phyloP scores from a whole-genome alignment of 2,797 vertebrate genomes.

The Bufotes viridis region DNA sequence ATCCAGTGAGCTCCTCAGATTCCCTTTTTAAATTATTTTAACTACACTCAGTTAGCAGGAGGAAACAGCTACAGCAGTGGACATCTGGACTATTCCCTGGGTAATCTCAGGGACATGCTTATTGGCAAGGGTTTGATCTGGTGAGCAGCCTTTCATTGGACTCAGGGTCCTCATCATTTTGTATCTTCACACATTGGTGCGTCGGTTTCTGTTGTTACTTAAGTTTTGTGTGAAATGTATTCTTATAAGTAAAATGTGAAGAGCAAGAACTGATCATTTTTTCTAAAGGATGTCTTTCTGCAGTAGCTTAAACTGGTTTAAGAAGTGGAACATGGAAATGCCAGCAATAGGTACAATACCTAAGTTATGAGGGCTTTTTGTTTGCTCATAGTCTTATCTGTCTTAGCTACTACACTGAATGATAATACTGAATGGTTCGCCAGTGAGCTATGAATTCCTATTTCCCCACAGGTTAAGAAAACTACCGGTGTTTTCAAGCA shows the following conservation, averaged over 20 bases:
- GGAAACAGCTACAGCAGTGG: too few relatives aligned
- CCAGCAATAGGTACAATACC: slow-evolving; percentile 12
- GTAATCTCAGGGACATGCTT: too few relatives aligned
- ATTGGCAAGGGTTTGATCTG: too few relatives aligned
- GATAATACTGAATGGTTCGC: slow-evolving; percentile 27
- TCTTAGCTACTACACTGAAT: slow-evolving; percentile 23
- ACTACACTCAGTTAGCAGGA: too few relatives aligned
- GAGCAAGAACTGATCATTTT: background rate
- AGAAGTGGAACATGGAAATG: background rate
- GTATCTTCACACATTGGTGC: too few relatives aligned
- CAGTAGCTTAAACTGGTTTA: background rate
- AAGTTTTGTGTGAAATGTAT: background rate
- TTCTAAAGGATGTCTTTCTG: background rate
- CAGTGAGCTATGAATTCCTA: slow-evolving; percentile 37
- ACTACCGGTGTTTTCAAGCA: slow-evolving; percentile 24
- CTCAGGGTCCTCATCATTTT: too few relatives aligned
- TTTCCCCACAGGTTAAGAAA: slow-evolving; percentile 35
- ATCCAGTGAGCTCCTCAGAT: too few relatives aligned
- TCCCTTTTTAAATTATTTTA: too few relatives aligned
- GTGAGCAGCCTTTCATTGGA: too few relatives aligned
- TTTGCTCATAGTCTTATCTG: slow-evolving; percentile 33
- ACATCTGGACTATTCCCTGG: too few relatives aligned
- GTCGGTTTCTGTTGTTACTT: too few relatives aligned
- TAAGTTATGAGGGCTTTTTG: slow-evolving; percentile 16
- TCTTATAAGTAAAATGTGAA: background rate